phyloP scores from a whole-genome alignment of 1,140 invertebrate genomes.

The Drosophila tani region DNA sequence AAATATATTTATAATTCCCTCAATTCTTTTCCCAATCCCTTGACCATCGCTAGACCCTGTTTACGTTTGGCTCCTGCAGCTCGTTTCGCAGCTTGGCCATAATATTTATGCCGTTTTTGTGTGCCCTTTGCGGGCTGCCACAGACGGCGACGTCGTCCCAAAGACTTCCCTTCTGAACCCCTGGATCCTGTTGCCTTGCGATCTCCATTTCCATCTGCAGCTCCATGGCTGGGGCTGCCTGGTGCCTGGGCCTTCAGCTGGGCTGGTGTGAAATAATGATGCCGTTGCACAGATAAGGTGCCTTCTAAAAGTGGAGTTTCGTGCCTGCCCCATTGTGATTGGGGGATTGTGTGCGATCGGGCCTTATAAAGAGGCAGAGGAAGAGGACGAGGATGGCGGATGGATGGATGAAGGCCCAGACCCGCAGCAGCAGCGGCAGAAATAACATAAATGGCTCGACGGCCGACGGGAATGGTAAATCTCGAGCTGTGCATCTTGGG shows the following conservation, averaged over 20 bases:
- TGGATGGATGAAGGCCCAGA: constrained; percentile 24
- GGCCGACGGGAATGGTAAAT: constrained; percentile 52
- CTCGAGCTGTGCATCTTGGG: constrained; percentile 60
- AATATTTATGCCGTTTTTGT: constrained; percentile 80
- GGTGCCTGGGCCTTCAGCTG: constrained; percentile 51
- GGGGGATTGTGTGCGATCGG: constrained; percentile 52
- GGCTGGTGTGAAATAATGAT: constrained; percentile 83
- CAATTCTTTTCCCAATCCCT: background rate
- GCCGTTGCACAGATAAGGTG: constrained; percentile 79
- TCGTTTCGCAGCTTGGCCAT: constrained; percentile 69
- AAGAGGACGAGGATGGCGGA: constrained; percentile 3
- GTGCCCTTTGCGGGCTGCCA: constrained; percentile 64
- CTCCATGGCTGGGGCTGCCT: constrained; percentile 15
- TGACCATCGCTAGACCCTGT: constrained; percentile 43
- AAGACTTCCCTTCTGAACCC: constrained; percentile 10
- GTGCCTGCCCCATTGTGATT: constrained; percentile 76
- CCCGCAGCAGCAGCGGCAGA: constrained; percentile 3
- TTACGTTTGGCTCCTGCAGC: constrained; percentile 38
- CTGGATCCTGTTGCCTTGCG: background rate
- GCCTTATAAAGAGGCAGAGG: constrained; percentile 49
- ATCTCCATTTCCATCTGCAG: constrained; percentile 27
- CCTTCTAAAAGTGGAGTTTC: constrained; percentile 78
- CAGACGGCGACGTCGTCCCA: constrained; percentile 25
- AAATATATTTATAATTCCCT: background rate
- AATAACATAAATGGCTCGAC: constrained; percentile 62